Percentiles rank a stretch among this genome's conserved stretches.
Evolutionary conservation across 2,888 invertebrate species (phyloP).

Genomic region (Hermaeophaga mercurialis): DNA sequence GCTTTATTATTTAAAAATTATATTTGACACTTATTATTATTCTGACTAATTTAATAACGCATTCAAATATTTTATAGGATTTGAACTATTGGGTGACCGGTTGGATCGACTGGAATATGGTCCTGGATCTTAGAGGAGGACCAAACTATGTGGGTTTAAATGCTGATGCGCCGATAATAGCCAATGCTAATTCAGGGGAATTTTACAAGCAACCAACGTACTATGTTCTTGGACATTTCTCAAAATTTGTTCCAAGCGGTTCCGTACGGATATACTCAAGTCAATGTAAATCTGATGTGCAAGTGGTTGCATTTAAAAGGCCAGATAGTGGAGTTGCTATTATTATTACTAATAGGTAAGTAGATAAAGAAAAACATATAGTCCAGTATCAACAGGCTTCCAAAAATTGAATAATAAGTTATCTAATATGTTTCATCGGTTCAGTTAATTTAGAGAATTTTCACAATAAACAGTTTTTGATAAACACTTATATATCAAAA

Average conservation of each 20-base stretch:
- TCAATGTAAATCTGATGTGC: constrained; percentile 50
- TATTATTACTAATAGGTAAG: constrained; percentile 64
- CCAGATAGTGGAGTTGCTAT: constrained; percentile 59
- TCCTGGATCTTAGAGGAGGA: constrained; percentile 73
- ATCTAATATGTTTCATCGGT: too few relatives aligned
- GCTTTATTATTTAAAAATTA: too few relatives aligned
- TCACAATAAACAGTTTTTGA: too few relatives aligned
- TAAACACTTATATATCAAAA: too few relatives aligned
- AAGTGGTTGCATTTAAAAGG: constrained; percentile 60
- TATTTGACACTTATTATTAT: background rate
- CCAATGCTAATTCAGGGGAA: constrained; percentile 66
- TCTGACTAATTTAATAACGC: background rate
- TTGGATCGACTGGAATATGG: constrained; percentile 93
- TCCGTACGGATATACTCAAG: constrained; percentile 58
- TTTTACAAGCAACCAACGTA: constrained; percentile 91
- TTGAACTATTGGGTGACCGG: constrained; percentile 78
- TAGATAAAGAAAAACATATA: background rate
- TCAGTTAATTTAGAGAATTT: too few relatives aligned
- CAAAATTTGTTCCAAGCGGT: constrained; percentile 66
- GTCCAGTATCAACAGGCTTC: too few relatives aligned
- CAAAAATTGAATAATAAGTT: too few relatives aligned
- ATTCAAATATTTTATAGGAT: constrained; percentile 63
- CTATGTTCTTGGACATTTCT: constrained; percentile 83
- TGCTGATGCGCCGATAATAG: constrained; percentile 81
- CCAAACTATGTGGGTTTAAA: constrained; percentile 81